Percentiles rank a stretch among this genome's conserved stretches.
Conservation (phyloP, 2,888 invertebrate species). For the Orthonychiurus folsomi region DNA sequence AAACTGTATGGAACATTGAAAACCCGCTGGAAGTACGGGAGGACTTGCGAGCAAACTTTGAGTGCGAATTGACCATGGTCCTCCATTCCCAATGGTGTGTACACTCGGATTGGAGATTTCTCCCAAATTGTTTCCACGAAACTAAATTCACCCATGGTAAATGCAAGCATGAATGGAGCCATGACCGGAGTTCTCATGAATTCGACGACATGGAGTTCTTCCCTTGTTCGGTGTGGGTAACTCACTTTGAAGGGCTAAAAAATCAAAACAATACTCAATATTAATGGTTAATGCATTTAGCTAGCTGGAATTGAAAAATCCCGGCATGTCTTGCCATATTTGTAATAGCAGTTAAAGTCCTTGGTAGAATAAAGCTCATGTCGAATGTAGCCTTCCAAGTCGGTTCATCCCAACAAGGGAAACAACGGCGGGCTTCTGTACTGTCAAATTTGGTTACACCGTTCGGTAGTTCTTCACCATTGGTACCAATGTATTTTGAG, state of each 20-base stretch:
- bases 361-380: slow-evolving; percentile 8
- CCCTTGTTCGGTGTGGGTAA: slow-evolving; percentile 5
- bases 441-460: background rate
- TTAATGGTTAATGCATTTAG: no score
- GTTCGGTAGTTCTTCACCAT: background rate
- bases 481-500: background rate
- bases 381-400: slow-evolving; percentile 4
- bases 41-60: background rate
- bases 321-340: slow-evolving; percentile 3
- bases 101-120: background rate
- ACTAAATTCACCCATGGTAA: slow-evolving; percentile 9
- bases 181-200: slow-evolving; percentile 7
- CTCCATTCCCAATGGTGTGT: background rate
- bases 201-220: slow-evolving; percentile 8
- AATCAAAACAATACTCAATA: background rate
- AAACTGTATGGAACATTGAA: background rate
- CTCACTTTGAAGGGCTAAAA: slow-evolving; percentile 6
- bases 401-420: slow-evolving; percentile 14
- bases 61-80: background rate
- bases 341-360: background rate
- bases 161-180: slow-evolving; percentile 3
- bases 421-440: slow-evolving; percentile 8
- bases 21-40: background rate
- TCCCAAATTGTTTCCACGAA: background rate
- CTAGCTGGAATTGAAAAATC: background rate